Base-by-base conservation (phyloP, 2,113 vertebrate species). In the Protomyctophum bolini region DNA sequence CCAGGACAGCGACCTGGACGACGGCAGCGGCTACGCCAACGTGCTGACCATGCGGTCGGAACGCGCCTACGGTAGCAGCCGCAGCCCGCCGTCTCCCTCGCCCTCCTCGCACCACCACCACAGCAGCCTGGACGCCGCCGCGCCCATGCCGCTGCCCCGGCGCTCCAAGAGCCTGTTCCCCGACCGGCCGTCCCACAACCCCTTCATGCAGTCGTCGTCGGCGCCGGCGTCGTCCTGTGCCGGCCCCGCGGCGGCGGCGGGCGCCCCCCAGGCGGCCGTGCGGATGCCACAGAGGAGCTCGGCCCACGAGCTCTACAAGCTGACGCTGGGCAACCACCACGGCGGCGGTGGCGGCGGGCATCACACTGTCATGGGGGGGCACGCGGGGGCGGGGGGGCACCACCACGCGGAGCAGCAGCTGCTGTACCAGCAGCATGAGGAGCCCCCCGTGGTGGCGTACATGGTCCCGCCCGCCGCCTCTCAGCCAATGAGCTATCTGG, bases 121-220 rank as follows among this genome's bases (percentile, higher is more conserved):
- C 69, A 92, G 95, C 54, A 92, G 95, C 54, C 92, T 97, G 60
- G 95, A 96, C 52, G 6, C 80, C 52, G 6, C 80, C 33, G 21
- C 21, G 21, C 91, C 91, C 0, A 52, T 91, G 76, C 88, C 91
- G 62, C 76, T 96, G 65, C 95, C 94, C 58, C 95, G 95, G 67
- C 91, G 96, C 89, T 97, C 96, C 74, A 97, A 96, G 87, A 98
- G 96, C 7, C 94, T 98, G 80, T 95, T 98, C 76, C 94, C 96
- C 0, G 94, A 96, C 66, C 94, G 94, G 45, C 93, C 95, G 2
- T 94, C 95, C 0, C 95, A 98, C 47, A 99, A 98, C 81, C 96
- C 96, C 64, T 99, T 99, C 77, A 93, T 98, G 79, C 96, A 95
- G 80, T 72, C 3, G 33, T 41, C 3, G 33, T 2, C 96, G 14